Conservation (phyloP, 2,797 vertebrate genomes). For the Pangasius sanitwongsei region DNA sequence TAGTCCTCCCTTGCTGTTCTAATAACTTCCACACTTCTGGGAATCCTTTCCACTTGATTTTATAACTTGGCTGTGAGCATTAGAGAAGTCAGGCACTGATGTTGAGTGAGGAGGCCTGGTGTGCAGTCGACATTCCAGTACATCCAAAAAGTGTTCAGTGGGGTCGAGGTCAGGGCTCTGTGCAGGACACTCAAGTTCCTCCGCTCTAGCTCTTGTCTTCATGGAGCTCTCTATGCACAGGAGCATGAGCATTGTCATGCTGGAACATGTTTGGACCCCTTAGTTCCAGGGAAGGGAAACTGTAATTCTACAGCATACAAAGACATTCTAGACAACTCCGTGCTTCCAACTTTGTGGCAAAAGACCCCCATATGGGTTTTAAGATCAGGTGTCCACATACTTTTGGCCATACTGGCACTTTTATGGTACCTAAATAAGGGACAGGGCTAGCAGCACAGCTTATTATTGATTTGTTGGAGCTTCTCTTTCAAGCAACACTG, state of each 20-base stretch:
- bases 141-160: not conserved
- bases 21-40: not conserved
- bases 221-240: not conserved
- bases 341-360: not conserved
- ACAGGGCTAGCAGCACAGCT: not conserved
- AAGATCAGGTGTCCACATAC: not conserved
- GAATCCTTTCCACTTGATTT: not conserved
- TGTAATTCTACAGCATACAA: not conserved
- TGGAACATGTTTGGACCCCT: not conserved
- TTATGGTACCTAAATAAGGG: not conserved
- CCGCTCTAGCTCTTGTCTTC: not conserved
- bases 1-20: not conserved
- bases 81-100: not conserved
- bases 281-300: not conserved
- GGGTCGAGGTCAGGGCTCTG: not conserved
- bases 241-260: not conserved
- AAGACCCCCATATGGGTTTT: not conserved
- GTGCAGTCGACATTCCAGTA: not conserved
- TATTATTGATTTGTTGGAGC: not conserved
- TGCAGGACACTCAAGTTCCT: not conserved
- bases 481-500: not conserved
- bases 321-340: not conserved
- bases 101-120: not conserved
- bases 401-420: not conserved
- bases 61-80: not conserved